Conservation (phyloP, 2,888 invertebrate species). For the Hirtodrosophila duncani region DNA sequence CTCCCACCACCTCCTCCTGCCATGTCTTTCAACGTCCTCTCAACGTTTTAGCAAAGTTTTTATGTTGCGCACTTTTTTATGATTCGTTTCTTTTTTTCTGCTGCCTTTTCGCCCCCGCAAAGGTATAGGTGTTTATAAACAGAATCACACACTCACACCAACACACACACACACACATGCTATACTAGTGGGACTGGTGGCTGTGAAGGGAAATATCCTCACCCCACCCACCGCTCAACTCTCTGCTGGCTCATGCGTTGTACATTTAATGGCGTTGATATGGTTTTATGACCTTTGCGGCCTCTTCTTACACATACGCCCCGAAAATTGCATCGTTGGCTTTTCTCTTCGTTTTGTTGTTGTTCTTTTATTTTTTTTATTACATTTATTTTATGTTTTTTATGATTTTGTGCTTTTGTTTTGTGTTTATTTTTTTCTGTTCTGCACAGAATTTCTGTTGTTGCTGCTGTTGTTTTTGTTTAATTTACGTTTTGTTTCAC, state of each 20-base stretch:
- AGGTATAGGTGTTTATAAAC: constrained; percentile 52
- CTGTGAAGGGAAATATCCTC: constrained; percentile 13
- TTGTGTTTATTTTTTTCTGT: constrained; percentile 34
- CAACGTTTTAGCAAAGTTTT: constrained; percentile 24
- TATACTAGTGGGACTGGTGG: neutral
- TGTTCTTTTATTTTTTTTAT: constrained; percentile 41
- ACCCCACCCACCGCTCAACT: neutral
- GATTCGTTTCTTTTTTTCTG: constrained; percentile 47
- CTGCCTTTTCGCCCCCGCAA: constrained; percentile 10
- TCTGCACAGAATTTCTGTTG: constrained; percentile 9
- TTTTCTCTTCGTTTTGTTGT: constrained; percentile 14
- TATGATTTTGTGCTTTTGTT: constrained; percentile 62
- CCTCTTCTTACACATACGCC: constrained; percentile 73
- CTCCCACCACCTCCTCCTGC: constrained; percentile 6
- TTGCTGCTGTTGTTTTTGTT: constrained; percentile 33
- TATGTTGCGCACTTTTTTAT: constrained; percentile 67
- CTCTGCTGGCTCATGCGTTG: constrained; percentile 51
- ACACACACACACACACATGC: constrained; percentile 9
- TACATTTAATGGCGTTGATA: constrained; percentile 75
- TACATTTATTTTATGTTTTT: constrained; percentile 70
- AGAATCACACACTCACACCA: constrained; percentile 18
- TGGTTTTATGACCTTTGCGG: constrained; percentile 76
- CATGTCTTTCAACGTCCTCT: constrained; percentile 28
- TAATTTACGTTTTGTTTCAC: constrained; percentile 38
- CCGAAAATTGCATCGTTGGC: constrained; percentile 69